These are phyloP conservation scores for Peromyscus melanophrys DNA, from an alignment of 2,797 vertebrate species.

Conservation along the genomic window DNA sequence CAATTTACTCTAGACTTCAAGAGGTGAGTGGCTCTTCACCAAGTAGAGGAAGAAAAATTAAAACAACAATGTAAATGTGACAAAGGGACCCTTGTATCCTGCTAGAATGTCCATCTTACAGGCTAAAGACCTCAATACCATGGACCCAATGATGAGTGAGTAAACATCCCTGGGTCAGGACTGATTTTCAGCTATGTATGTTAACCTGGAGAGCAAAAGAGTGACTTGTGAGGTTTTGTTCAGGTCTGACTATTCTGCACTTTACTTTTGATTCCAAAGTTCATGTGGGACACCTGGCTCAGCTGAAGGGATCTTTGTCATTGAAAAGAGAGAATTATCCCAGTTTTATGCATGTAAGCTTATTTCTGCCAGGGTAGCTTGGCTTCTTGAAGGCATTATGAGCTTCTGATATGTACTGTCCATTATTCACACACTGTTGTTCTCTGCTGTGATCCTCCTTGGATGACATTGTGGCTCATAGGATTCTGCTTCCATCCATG, in stretches of 20 bases:
- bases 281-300: not conserved
- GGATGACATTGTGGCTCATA: not conserved
- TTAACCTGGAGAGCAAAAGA: not conserved
- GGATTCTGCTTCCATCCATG: not conserved
- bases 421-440: not conserved
- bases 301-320: not conserved
- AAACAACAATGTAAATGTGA: not conserved
- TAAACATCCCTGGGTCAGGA: not conserved
- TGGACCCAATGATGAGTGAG: not conserved
- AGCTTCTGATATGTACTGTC: not conserved
- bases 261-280: slow-evolving; percentile 2
- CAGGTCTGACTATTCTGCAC: not conserved
- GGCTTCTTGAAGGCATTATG: not conserved
- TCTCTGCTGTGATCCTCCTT: not conserved
- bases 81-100: not conserved
- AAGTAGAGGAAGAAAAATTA: not conserved
- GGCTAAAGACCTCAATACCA: not conserved
- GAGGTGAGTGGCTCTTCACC: not conserved
- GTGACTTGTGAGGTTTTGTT: not conserved
- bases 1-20: not conserved
- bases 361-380: not conserved
- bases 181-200: not conserved
- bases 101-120: not conserved
- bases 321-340: not conserved
- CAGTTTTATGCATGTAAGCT: not conserved